Percentiles rank a stretch among this genome's conserved stretches.
Conservation (phyloP, 1,140 invertebrate species). For the Spodoptera frugiperda region DNA sequence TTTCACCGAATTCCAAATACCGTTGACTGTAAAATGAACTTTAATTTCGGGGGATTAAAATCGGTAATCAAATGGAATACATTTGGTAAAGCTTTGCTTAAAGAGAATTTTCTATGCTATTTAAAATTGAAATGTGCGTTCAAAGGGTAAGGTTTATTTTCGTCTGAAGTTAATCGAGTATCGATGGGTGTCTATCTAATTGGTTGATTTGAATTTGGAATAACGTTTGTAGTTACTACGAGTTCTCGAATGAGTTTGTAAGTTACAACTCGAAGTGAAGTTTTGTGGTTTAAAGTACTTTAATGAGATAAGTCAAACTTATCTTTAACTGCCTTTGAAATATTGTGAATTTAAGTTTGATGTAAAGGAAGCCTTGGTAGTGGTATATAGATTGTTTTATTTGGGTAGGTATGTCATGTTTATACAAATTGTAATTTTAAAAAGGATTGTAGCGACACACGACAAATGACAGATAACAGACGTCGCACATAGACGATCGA, state of each 20-base stretch:
- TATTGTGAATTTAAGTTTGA: too few species aligned
- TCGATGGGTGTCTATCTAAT: conserved; percentile 61
- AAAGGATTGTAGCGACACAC: too few species aligned
- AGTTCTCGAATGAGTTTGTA: conserved; percentile 1
- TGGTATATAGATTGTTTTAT: too few species aligned
- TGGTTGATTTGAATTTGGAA: conserved; percentile 60
- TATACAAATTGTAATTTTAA: too few species aligned
- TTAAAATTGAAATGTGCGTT: conserved; percentile 1
- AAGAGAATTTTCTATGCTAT: not conserved
- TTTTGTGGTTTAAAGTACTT: not conserved
- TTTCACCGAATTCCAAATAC: not conserved
- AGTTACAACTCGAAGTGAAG: not conserved
- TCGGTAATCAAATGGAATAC: conserved; percentile 9
- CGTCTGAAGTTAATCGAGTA: conserved; percentile 10
- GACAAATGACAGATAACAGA: too few species aligned
- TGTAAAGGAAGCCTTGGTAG: too few species aligned
- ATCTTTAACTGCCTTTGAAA: too few species aligned
- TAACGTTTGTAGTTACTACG: not conserved
- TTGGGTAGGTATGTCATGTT: too few species aligned
- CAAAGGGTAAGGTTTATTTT: conserved; percentile 34
- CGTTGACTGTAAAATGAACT: conserved; percentile 2
- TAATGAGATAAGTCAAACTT: not conserved
- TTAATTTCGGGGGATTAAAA: conserved; percentile 10
- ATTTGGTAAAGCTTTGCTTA: not conserved
- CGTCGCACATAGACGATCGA: too few species aligned